Conservation (phyloP, 2,113 vertebrate genomes). For the Lepus timidus region DNA sequence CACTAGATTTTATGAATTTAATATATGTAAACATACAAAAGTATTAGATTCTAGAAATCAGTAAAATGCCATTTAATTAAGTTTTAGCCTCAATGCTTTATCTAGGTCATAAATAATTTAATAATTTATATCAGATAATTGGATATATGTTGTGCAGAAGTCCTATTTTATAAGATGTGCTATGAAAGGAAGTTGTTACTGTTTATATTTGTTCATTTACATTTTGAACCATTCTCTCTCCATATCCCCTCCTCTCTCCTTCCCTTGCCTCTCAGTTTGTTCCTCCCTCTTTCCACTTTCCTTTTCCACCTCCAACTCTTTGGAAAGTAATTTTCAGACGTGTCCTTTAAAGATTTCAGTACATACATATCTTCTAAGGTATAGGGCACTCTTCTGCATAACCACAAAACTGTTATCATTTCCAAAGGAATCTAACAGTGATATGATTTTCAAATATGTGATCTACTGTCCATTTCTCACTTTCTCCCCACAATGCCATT, state of each 20-base stretch:
- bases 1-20: neutral
- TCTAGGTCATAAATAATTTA: neutral
- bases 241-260: neutral
- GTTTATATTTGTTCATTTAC: neutral
- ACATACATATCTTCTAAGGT: neutral
- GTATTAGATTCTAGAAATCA: neutral
- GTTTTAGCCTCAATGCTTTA: neutral
- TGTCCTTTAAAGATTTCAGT: neutral
- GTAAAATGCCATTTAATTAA: neutral
- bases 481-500: neutral
- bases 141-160: neutral
- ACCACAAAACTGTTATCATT: neutral
- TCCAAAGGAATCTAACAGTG: neutral
- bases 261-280: too few species aligned
- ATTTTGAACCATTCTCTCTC: neutral
- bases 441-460: neutral
- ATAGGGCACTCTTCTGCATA: neutral
- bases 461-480: neutral
- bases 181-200: neutral
- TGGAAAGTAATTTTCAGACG: neutral
- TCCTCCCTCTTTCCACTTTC: neutral
- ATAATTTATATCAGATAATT: neutral
- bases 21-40: neutral
- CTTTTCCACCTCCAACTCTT: neutral
- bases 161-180: neutral